Evolutionary conservation across 2,888 invertebrate genomes (phyloP).

Genomic region (Anoncus sp.): DNA sequence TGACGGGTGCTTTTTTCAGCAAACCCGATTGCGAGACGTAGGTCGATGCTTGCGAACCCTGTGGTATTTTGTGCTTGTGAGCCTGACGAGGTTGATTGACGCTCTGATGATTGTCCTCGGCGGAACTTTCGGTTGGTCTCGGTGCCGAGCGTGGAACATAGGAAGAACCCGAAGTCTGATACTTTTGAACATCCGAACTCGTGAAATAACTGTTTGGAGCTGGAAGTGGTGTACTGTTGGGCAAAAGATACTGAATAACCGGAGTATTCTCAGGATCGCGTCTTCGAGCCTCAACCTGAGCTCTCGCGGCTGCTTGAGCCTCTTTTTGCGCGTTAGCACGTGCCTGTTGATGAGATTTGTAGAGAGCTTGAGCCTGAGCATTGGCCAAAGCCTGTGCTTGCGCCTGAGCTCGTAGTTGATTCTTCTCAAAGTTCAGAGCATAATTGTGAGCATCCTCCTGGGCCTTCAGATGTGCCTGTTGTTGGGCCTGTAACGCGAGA

Average conservation of each 20-base stretch:
- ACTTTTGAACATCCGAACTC: conserved; percentile 76
- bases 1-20: conserved; percentile 78
- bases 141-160: conserved; percentile 77
- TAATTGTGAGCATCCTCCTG: conserved; percentile 79
- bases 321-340: conserved; percentile 78
- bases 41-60: conserved; percentile 73
- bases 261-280: conserved; percentile 77
- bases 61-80: conserved; percentile 77
- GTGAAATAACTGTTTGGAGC: conserved; percentile 76
- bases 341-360: conserved; percentile 76
- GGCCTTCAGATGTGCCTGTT: conserved; percentile 78
- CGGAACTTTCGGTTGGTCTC: conserved; percentile 62
- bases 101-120: conserved; percentile 65
- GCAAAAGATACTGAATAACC: conserved; percentile 77
- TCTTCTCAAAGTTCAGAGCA: conserved; percentile 79
- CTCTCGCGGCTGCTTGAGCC: conserved; percentile 75
- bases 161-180: conserved; percentile 77
- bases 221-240: conserved; percentile 60
- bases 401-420: conserved; percentile 79
- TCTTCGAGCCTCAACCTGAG: conserved; percentile 76
- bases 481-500: conserved; percentile 78
- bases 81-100: conserved; percentile 77
- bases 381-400: conserved; percentile 80
- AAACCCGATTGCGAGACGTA: conserved; percentile 79
- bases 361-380: conserved; percentile 80